These are phyloP conservation scores for Oenanthe melanoleuca DNA, from an alignment of 2,113 vertebrate species.

Conservation along the genomic window DNA sequence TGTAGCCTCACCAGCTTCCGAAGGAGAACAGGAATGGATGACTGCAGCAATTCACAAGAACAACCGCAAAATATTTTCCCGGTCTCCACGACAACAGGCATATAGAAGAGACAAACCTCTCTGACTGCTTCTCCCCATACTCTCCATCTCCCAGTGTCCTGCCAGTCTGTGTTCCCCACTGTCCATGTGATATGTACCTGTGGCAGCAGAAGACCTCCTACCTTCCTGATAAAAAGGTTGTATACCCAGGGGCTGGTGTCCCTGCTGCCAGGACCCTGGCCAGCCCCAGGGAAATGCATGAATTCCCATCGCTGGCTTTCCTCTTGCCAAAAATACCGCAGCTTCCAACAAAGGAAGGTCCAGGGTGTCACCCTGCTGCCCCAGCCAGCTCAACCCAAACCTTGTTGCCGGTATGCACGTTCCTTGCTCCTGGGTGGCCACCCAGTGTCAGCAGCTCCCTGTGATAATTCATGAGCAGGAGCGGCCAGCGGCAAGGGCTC, in stretches of 20 bases:
- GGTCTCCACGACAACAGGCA: not conserved
- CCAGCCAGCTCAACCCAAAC: slow-evolving; percentile 38
- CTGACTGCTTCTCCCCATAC: not conserved
- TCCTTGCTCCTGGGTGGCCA: slow-evolving; percentile 32
- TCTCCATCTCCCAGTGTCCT: not conserved
- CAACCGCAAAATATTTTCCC: not conserved
- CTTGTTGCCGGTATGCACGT: not conserved
- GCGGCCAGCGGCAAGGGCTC: not conserved
- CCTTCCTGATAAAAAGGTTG: not conserved
- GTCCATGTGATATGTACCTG: not conserved
- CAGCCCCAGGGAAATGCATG: not conserved
- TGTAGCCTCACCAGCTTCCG: not conserved
- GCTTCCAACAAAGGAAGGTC: slow-evolving; percentile 27
- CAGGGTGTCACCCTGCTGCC: not conserved
- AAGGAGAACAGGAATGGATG: not conserved
- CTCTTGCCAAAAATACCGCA: not conserved
- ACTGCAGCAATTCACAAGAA: not conserved
- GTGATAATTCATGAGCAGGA: slow-evolving; percentile 42
- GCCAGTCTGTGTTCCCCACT: fast-evolving
- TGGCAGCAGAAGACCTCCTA: not conserved
- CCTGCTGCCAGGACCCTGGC: not conserved
- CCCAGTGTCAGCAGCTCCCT: not conserved
- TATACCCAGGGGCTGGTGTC: not conserved
- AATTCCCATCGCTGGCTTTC: not conserved
- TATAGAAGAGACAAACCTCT: not conserved